These are phyloP conservation scores for Epizoanthus fatuus DNA, from an alignment of 92 coral and sea anemone genomes.

Conservation along the genomic window DNA sequence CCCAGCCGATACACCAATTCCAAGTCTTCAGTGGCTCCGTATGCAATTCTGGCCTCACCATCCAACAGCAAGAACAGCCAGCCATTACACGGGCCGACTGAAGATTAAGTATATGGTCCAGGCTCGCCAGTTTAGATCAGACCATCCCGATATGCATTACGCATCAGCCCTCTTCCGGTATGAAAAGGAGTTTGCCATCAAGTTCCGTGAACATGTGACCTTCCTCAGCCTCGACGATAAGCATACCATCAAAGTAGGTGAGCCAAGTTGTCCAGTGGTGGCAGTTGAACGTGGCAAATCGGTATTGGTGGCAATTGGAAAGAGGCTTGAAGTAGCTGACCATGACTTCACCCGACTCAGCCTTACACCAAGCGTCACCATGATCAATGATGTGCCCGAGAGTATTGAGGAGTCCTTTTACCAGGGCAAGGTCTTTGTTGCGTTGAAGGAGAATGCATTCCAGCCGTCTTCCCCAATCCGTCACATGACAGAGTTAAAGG, in stretches of 20 bases:
- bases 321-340: slow-evolving; percentile 40
- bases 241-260: slow-evolving; percentile 43
- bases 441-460: slow-evolving; percentile 37
- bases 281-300: slow-evolving; percentile 45
- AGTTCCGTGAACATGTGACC: slow-evolving; percentile 16
- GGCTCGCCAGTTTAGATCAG: slow-evolving; percentile 1
- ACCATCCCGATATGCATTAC: slow-evolving; percentile 47
- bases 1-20: slow-evolving; percentile 53
- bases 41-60: slow-evolving; percentile 54
- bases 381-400: slow-evolving; percentile 25
- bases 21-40: slow-evolving; percentile 57
- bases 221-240: slow-evolving; percentile 31
- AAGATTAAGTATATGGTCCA: too few species aligned
- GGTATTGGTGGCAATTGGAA: slow-evolving; percentile 19
- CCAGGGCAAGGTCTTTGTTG: slow-evolving; percentile 19
- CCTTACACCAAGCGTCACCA: slow-evolving; percentile 25
- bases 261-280: slow-evolving; percentile 42
- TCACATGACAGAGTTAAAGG: slow-evolving; percentile 45
- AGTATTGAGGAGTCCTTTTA: slow-evolving; percentile 24
- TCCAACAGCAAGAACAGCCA: background rate
- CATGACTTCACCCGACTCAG: slow-evolving; percentile 46
- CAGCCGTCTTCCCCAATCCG: slow-evolving; percentile 35
- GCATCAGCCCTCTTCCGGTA: slow-evolving; percentile 53
- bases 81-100: too few species aligned
- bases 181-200: slow-evolving; percentile 51